These are phyloP conservation scores for Drosophila kohkoa DNA, from an alignment of 1,140 invertebrate genomes.

Conservation along the genomic window DNA sequence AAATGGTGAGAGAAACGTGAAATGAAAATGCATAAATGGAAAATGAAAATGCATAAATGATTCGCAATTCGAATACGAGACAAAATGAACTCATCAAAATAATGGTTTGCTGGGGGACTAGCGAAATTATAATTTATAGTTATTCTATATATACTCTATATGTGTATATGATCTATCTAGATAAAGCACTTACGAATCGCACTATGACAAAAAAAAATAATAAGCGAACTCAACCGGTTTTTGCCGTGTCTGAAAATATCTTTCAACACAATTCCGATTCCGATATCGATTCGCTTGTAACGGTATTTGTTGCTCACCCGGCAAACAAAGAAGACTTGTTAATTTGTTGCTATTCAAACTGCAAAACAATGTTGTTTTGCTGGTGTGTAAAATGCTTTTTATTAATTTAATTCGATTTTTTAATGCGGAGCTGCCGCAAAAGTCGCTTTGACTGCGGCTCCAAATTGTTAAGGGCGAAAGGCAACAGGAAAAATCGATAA, in stretches of 20 bases:
- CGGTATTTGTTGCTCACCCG: slow-evolving; percentile 7
- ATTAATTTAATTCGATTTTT: slow-evolving; percentile 23
- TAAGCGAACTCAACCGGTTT: slow-evolving; percentile 32
- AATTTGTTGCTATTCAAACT: not conserved
- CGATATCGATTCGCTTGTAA: slow-evolving; percentile 9
- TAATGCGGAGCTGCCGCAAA: slow-evolving; percentile 39
- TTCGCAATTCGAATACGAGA: slow-evolving; percentile 17
- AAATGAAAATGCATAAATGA: slow-evolving; percentile 43
- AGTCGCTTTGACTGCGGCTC: slow-evolving; percentile 28
- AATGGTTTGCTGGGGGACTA: slow-evolving; percentile 8
- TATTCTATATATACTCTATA: slow-evolving; percentile 16
- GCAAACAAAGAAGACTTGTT: slow-evolving; percentile 7
- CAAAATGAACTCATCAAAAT: slow-evolving; percentile 16
- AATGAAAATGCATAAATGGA: slow-evolving; percentile 15
- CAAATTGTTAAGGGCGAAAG: slow-evolving; percentile 32
- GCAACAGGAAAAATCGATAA: slow-evolving; percentile 72
- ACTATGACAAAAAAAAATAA: not conserved
- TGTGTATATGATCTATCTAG: not conserved
- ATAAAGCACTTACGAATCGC: slow-evolving; percentile 36
- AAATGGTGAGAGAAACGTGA: slow-evolving; percentile 22
- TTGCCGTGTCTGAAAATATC: slow-evolving; percentile 15
- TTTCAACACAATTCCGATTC: not conserved
- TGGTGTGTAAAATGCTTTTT: slow-evolving; percentile 7
- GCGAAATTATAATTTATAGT: slow-evolving; percentile 21
- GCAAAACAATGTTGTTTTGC: not conserved